These are phyloP conservation scores for Cryptoprocta ferox DNA, from an alignment of 2,797 vertebrate species.

Conservation along the genomic window DNA sequence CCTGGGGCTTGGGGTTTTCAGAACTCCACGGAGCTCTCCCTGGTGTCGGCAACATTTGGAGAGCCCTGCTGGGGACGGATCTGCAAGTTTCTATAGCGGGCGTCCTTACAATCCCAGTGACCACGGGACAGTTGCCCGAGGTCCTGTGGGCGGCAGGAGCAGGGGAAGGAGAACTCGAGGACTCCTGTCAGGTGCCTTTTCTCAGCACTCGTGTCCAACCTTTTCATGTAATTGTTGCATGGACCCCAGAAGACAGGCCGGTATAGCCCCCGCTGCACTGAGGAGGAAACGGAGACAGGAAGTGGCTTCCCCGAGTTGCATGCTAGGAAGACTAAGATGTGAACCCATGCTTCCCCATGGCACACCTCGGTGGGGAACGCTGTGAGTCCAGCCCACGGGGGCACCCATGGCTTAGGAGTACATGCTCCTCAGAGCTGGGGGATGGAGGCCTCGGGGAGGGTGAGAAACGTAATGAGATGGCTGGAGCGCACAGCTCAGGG, in stretches of 20 bases:
- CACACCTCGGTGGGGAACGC: fast-evolving
- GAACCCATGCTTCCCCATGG: not conserved
- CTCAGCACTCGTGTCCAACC: not conserved
- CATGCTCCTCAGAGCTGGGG: not conserved
- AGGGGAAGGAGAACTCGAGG: not conserved
- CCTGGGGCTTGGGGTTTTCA: not conserved
- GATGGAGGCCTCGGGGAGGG: not conserved
- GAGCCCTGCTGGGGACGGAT: not conserved
- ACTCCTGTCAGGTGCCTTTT: not conserved
- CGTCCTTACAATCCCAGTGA: fast-evolving
- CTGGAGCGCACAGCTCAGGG: not conserved
- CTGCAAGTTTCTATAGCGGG: not conserved
- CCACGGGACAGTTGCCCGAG: fast-evolving
- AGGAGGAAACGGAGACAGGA: not conserved
- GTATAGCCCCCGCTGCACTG: not conserved
- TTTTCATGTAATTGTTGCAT: too few species aligned
- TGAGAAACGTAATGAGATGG: not conserved
- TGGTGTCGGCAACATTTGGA: not conserved
- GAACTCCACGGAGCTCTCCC: not conserved
- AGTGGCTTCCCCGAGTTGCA: not conserved
- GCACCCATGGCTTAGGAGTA: too few species aligned
- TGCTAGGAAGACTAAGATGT: not conserved
- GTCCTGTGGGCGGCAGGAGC: fast-evolving
- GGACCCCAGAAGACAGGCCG: not conserved
- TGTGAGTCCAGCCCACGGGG: not conserved